Base-by-base conservation (phyloP, 37 sponge, comb jelly and placozoan species). In the Hormiphora californensis region DNA sequence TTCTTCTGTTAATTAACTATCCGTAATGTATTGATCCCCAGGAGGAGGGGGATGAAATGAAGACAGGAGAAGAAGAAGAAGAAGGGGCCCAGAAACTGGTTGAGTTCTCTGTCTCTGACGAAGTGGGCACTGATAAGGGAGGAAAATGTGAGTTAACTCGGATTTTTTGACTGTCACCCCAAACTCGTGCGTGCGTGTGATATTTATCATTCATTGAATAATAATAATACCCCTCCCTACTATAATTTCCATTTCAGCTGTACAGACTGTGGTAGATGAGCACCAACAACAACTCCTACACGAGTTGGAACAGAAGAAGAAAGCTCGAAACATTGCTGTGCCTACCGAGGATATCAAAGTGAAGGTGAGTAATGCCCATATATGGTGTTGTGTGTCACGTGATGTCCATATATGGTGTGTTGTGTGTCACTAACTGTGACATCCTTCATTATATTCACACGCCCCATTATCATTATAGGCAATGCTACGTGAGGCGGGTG, bases 301-400 rank as follows among this genome's bases (percentile, higher is more conserved):
- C n/a, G 94, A 93, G 44, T 93, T 98, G 86, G 99, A 95, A 46
- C 85, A 86, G 46, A 91, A 91, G 85, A 95, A 93, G 88, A 91
- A 89, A 51, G 94, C 93, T 54, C 44, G 87, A 7, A 15, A 78
- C 27, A 25, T 63, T 86, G 68, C 53, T 65, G 54, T 73, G 25
- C 81, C 81, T 39, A 73, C 81, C 43, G 81, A 73, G 49, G 81
- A 73, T 40, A 73, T 25, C 25, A 33, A 86, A 28, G 86, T 12
- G 25, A 55, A 37, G 86, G 23, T 86, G 38, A 32, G 86, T 21
- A 57, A 86, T 22, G 36, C 54, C 40, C 55, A 57, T 54, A 57
- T 54, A 36, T 57, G 55, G 0, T 54, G n/a, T 11, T 86, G 95
- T 88, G 63, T 98, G 51, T 98, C 95, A 87, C 95, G 95, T 31